Evolutionary conservation across 2,113 vertebrate genomes (phyloP).

Genomic region (Meles meles): DNA sequence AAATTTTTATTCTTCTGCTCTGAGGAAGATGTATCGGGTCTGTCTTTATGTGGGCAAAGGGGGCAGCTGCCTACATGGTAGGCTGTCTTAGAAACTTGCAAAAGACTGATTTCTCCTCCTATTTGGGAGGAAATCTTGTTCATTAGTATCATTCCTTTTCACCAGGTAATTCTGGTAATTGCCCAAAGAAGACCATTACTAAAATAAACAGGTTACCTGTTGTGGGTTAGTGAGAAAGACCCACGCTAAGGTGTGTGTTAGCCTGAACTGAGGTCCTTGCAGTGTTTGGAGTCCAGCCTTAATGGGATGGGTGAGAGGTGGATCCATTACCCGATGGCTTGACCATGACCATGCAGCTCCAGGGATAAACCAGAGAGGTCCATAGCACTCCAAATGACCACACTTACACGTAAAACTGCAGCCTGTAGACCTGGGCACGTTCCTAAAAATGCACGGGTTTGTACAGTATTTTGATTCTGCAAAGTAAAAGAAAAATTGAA

Average conservation of each 20-base stretch:
- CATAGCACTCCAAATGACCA: not conserved
- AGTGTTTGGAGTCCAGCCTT: not conserved
- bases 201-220: not conserved
- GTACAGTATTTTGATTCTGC: not conserved
- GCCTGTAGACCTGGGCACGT: fast-evolving
- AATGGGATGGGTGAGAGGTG: too few species aligned
- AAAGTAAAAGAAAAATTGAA: not conserved
- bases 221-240: not conserved
- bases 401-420: not conserved
- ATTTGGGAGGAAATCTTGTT: not conserved
- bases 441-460: not conserved
- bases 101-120: not conserved
- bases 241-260: not conserved
- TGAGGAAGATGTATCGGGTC: not conserved
- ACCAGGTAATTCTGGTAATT: not conserved
- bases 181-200: not conserved
- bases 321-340: not conserved
- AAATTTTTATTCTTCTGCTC: not conserved
- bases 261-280: not conserved
- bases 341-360: not conserved
- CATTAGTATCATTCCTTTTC: not conserved
- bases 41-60: not conserved
- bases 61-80: not conserved
- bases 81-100: not conserved
- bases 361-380: not conserved